Evolutionary conservation across 2,888 invertebrate species (phyloP).

Genomic region (Eueremaeus valkanovi): DNA sequence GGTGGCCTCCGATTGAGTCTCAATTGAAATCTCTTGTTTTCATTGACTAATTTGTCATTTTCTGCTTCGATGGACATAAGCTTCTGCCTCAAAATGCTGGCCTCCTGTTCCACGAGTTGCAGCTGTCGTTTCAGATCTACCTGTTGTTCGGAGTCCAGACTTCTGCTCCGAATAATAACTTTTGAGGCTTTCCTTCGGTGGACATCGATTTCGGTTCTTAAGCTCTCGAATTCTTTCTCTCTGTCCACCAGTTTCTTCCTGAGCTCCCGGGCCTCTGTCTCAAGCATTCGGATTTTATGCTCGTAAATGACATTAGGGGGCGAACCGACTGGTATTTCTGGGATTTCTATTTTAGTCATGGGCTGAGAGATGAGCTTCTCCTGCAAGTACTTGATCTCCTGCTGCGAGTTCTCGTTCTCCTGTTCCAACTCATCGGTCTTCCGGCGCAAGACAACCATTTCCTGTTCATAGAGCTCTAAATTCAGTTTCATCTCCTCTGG

Average conservation of each 20-base stretch:
- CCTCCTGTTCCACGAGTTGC: conserved; percentile 72
- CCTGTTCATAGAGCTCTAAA: conserved; percentile 79
- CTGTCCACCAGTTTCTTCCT: conserved; percentile 70
- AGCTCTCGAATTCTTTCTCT: conserved; percentile 69
- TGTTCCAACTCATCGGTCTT: conserved; percentile 79
- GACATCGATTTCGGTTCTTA: conserved; percentile 68
- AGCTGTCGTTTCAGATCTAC: conserved; percentile 69
- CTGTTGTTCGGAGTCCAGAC: conserved; percentile 52
- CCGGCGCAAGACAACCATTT: conserved; percentile 72
- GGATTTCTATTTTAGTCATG: conserved; percentile 44
- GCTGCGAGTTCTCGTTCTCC: conserved; percentile 67
- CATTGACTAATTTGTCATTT: conserved; percentile 68
- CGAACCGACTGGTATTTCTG: conserved; percentile 43
- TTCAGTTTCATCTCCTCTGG: conserved; percentile 76
- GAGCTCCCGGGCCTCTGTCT: conserved; percentile 67
- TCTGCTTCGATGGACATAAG: conserved; percentile 61
- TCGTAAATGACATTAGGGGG: conserved; percentile 59
- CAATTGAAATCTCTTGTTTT: conserved; percentile 68
- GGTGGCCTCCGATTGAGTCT: conserved; percentile 49
- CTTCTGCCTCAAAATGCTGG: conserved; percentile 63
- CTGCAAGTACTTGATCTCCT: conserved; percentile 67
- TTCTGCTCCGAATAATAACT: conserved; percentile 51
- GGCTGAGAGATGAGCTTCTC: conserved; percentile 60
- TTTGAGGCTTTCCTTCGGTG: conserved; percentile 49
- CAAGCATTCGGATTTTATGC: conserved; percentile 60